Evolutionary conservation across 92 coral and sea anemone species (phyloP), one percentile per base, ranked within the genome.

Genomic region (Umimayanthus chanpuru): DNA sequence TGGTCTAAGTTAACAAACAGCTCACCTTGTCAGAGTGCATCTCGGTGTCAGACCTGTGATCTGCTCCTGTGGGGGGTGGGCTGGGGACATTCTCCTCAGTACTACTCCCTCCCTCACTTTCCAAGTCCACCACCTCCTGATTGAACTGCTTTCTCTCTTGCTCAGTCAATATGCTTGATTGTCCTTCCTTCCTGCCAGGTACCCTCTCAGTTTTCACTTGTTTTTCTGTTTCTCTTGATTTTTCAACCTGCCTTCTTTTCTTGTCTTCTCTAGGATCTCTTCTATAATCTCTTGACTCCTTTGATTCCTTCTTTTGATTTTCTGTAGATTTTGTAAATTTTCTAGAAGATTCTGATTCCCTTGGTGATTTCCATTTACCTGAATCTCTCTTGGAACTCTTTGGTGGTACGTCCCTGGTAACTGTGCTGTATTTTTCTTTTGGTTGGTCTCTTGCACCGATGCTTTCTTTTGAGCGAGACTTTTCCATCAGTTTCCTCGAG

Each of bases 121-220:
- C 96, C 6, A 86, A 77, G 41, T 93, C 99, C 40, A 97, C 96
- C 87, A 96, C 94, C 77, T 95, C 99, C 38, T 88, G 90, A 72
- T 88, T 88, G 75, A 97, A 93, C 82, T 95, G 98, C 26, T 91
- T 81, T 85, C 96, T 90, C 55, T 95, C 98, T 65, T 91, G 93
- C 15, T 92, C 98, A 44, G 96, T 95, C 47, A 95, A 80, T 44
- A 94, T 43, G 38, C 88, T 58, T 21, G 94, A 89, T 1, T 79
- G 68, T 6, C 75, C 79, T 28, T 90, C 91, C 20, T 77, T 90
- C 20, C 87, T 50, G 76, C 28, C 90, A 21, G 32, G 5, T 56
- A 26, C 8, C 47, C 11, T 83, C 67, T 68, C 78, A 68, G 32
- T 29, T 28, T 70, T 83, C 0, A 50, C 10, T 43, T 44, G 32